Evolutionary conservation across 1,140 invertebrate species (phyloP), one percentile per base, ranked within the genome.

Genomic region (Delia radicum): DNA sequence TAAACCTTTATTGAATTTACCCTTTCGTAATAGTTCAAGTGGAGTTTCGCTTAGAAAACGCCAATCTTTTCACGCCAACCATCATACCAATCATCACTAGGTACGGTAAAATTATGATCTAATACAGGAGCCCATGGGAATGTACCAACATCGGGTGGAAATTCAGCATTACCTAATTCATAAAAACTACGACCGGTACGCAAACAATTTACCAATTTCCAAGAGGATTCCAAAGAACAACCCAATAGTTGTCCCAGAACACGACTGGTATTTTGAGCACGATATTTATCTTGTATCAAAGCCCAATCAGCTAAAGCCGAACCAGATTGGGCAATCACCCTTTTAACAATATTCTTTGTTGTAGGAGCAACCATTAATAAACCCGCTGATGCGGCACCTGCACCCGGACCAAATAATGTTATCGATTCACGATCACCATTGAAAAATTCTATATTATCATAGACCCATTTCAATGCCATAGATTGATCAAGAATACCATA

Each of bases 401-500:
- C 95, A 27, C 94, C 96, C 2, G 96, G 94, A 0, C 98, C 98
- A 87, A 98, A 96, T 27, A 99, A 87, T 0, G 96, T 99, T 67
- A 99, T 96, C 4, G 90, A 90, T 10, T 93, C 88, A 1, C 91
- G 90, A 87, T 99, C 94, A 1, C 97, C 98, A 83, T 96, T 95
- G 85, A 99, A 99, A 76, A 88, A 89, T 73, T 89, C 89, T 31
- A 98, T 96, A 86, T 98, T 98, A 73, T 97, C 93, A 79, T 95
- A 89, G 0, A 99, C 90, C 96, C 97, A 99, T 82, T 93, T 90
- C 13, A 99, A 85, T 0, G 96, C 96, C 91, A 95, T 92, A 0
- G 93, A 89, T 87, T 98, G 95, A 88, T 99, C 98, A 71, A 97
- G 88, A 80, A 99, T 93, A 15, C 97, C 98, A 88, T 98, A 99